Base-by-base conservation (phyloP, 2,113 vertebrate species). In the Herpailurus yagouaroundi region DNA sequence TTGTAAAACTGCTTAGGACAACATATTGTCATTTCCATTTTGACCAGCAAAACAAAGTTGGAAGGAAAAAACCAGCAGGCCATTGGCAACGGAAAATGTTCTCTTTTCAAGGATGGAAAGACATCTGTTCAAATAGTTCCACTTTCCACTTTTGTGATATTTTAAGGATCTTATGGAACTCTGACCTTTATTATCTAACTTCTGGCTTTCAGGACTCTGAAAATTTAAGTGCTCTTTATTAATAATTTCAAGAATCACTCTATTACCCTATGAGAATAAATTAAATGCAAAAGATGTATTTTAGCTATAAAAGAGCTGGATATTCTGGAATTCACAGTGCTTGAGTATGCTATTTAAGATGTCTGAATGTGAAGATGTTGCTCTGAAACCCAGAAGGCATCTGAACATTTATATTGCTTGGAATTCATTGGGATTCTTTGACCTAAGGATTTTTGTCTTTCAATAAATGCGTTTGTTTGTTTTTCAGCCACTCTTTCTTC, bases 1-100 rank as follows among this genome's bases (percentile, higher is more conserved):
- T 82, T 77, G 48, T 91, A 93, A 94, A 92, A 91, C 21, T 68
- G 41, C 36, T 84, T 90, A 95, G 55, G 55, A 87, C 79, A 95
- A 66, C 36, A 74, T 60, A 33, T 48, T 96, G 55, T 66, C 64
- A 90, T 48, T 95, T 97, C 41, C 38, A 38, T 77, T 77, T 93
- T 69, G 68, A 2, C 18, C 33, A 69, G 14, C 31, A 89, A 66
- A 85, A 41, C 82, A 92, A 63, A 85, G 38, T 50, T 74, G 50
- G 36, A 63, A 88, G 33, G 38, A 89, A 74, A 41, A 3, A 68
- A 73, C 21, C 79, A 91, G 60, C 4, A 57, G 25, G 13, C 38
- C 19, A 29, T 8, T 68, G 66, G 36, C 41, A 52, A 38, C 19
- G n/a, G 57, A 85, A 94, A 88, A 77, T 41, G 29, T 71, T 19